These are phyloP conservation scores for Drosophila sp. DNA, from an alignment of 1,140 invertebrate genomes.

Conservation along the genomic window DNA sequence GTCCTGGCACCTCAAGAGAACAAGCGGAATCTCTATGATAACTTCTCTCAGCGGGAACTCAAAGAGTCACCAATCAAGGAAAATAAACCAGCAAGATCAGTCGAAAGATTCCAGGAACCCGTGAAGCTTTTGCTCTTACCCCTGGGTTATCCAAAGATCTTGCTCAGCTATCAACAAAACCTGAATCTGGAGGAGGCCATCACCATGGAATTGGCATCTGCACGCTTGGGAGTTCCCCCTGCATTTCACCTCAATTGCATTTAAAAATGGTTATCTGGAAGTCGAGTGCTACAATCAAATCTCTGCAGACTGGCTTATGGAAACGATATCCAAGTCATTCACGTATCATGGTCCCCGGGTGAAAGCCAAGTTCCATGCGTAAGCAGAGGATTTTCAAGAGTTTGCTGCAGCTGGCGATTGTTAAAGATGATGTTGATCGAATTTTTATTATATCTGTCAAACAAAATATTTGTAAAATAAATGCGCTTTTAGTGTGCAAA, in stretches of 20 bases:
- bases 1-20: background rate
- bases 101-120: background rate
- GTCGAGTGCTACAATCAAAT: constrained; percentile 4
- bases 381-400: too few species aligned
- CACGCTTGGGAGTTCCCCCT: constrained; percentile 5
- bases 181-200: constrained; percentile 38
- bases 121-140: constrained; percentile 8
- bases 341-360: constrained; percentile 11
- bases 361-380: background rate
- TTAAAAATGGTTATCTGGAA: constrained; percentile 8
- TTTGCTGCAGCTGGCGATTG: too few species aligned
- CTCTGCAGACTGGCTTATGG: constrained; percentile 19
- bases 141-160: constrained; percentile 5
- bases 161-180: constrained; percentile 7
- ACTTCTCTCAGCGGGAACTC: too few species aligned
- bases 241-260: constrained; percentile 5
- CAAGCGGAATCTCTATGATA: too few species aligned
- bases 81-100: too few species aligned
- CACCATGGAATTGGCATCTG: constrained; percentile 9
- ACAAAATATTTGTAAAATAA: too few species aligned
- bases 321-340: background rate
- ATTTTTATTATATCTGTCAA: too few species aligned
- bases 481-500: too few species aligned
- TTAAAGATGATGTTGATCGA: too few species aligned
- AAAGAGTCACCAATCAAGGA: too few species aligned